These are phyloP conservation scores for Austrofundulus limnaeus DNA, from an alignment of 2,113 vertebrate species.

Conservation along the genomic window DNA sequence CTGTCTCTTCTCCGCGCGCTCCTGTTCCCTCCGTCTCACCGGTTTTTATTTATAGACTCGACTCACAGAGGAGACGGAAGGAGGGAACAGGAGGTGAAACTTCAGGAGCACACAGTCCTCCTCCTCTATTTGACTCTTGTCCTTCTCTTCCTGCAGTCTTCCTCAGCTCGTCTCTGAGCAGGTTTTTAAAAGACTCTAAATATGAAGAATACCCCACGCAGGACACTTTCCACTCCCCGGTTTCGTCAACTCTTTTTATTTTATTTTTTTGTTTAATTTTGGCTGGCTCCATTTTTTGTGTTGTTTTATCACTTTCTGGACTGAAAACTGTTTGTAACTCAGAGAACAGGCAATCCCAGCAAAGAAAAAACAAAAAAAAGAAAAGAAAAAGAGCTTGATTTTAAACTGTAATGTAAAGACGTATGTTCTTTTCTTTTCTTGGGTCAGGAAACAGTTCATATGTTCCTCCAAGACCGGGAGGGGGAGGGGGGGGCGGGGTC, in stretches of 20 bases:
- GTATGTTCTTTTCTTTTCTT: neutral
- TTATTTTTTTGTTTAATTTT: slow-evolving; percentile 3
- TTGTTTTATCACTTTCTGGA: slow-evolving; percentile 31
- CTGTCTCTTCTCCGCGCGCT: slow-evolving; percentile 3
- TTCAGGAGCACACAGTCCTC: slow-evolving; percentile 10
- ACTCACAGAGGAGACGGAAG: slow-evolving; percentile 39
- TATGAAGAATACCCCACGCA: slow-evolving; percentile 58
- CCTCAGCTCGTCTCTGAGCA: slow-evolving; percentile 58
- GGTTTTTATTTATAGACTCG: slow-evolving; percentile 69
- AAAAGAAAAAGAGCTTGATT: neutral
- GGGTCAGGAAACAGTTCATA: slow-evolving; percentile 2
- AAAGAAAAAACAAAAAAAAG: slow-evolving; percentile 1
- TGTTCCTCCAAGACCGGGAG: slow-evolving; percentile 1
- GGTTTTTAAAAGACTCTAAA: slow-evolving; percentile 62
- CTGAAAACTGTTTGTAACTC: slow-evolving; percentile 24
- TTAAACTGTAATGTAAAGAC: slow-evolving; percentile 14
- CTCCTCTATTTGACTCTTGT: slow-evolving; percentile 10
- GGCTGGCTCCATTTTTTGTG: slow-evolving; percentile 46
- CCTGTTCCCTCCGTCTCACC: slow-evolving; percentile 42
- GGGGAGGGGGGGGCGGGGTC: too few species aligned
- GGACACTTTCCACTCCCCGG: slow-evolving; percentile 23
- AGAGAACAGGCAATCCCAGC: slow-evolving; percentile 36
- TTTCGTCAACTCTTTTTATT: slow-evolving; percentile 28
- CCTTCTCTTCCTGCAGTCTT: slow-evolving; percentile 57
- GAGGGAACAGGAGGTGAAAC: slow-evolving; percentile 18